Conservation (phyloP, 2,797 vertebrate genomes). For the Chlorospingus flavigularis region DNA sequence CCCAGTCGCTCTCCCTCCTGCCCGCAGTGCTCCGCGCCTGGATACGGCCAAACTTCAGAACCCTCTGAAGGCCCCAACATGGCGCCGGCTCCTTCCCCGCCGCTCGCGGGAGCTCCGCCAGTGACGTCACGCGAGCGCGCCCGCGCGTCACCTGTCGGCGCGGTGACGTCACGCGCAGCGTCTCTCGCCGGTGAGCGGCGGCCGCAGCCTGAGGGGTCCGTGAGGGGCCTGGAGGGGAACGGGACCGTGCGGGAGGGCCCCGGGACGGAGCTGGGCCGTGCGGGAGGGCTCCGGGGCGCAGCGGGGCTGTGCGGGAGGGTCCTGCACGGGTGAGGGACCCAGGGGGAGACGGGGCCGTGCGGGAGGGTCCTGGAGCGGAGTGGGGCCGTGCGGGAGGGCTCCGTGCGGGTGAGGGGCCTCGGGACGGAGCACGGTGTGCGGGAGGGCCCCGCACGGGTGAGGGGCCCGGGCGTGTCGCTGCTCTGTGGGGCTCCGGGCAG, state of each 20-base stretch:
- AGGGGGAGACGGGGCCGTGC: too few relatives aligned
- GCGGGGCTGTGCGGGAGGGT: background rate
- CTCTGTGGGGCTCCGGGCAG: background rate
- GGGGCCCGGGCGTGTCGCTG: background rate
- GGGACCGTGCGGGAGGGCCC: background rate
- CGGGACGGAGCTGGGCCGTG: background rate
- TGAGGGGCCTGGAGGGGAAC: background rate
- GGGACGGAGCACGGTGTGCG: too few relatives aligned
- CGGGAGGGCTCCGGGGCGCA: background rate
- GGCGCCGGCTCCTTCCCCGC: background rate
- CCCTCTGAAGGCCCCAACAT: background rate
- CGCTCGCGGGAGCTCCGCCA: fast-evolving
- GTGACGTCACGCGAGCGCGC: background rate
- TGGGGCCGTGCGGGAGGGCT: too few relatives aligned
- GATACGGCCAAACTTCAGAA: fast-evolving
- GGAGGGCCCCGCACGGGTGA: background rate
- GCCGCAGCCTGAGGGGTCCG: background rate
- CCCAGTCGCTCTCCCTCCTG: background rate
- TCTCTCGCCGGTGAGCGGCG: background rate
- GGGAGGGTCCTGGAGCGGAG: background rate
- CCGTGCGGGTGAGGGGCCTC: background rate
- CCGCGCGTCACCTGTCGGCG: background rate
- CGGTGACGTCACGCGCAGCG: background rate
- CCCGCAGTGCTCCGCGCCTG: fast-evolving
- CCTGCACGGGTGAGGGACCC: background rate